Evolutionary conservation across 2,113 vertebrate species (phyloP).

Genomic region (Cranoglanis bouderius): DNA sequence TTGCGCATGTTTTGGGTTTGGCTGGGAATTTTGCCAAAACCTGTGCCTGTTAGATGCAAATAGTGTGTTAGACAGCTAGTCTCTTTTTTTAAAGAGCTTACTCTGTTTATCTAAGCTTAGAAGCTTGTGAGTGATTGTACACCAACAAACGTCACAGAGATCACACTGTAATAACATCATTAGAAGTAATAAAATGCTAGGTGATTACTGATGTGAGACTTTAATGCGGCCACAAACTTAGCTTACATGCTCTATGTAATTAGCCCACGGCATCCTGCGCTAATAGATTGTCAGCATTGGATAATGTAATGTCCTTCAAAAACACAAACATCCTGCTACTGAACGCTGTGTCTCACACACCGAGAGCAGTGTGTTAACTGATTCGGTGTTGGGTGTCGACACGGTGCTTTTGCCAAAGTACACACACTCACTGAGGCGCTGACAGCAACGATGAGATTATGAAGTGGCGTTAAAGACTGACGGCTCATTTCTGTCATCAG

Average conservation of each 20-base stretch:
- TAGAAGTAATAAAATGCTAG: background rate
- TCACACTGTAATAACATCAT: background rate
- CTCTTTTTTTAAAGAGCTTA: background rate
- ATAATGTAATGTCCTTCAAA: conserved; percentile 27
- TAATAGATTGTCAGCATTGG: background rate
- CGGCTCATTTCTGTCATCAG: conserved; percentile 44
- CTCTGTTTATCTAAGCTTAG: background rate
- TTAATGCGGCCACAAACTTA: background rate
- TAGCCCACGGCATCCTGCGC: background rate
- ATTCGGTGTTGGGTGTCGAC: conserved; percentile 58
- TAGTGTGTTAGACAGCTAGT: background rate
- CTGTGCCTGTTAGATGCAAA: background rate
- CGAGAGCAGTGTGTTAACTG: conserved; percentile 67
- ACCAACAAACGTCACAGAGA: background rate
- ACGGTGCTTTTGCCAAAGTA: conserved; percentile 57
- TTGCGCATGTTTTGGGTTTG: background rate
- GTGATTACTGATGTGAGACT: background rate
- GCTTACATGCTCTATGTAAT: background rate
- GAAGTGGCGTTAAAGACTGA: conserved; percentile 66
- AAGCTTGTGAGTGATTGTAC: background rate
- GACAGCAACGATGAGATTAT: conserved; percentile 65
- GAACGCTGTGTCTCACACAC: conserved; percentile 18
- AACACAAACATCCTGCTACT: conserved; percentile 24
- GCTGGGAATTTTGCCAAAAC: background rate
- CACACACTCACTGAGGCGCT: conserved; percentile 53